Percentiles rank a stretch among this genome's conserved stretches.
These are phyloP conservation scores for Onthophagus taurus DNA, from an alignment of 1,140 invertebrate genomes.

Conservation along the genomic window DNA sequence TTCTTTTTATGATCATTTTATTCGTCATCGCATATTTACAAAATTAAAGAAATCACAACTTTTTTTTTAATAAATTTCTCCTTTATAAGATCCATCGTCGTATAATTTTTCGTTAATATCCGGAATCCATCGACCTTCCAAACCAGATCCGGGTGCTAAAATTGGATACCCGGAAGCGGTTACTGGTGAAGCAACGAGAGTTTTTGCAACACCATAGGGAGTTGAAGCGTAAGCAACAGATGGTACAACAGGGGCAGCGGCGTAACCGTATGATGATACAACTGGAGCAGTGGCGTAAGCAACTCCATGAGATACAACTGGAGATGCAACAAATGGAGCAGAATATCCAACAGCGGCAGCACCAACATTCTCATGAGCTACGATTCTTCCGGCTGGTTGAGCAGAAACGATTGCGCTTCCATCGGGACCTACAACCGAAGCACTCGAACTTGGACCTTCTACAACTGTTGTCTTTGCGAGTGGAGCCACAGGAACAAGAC, in stretches of 20 bases:
- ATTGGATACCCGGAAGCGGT: conserved; percentile 7
- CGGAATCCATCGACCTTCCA: conserved; percentile 29
- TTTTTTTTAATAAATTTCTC: conserved; percentile 8
- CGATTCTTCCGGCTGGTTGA: conserved; percentile 12
- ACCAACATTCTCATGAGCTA: conserved; percentile 15
- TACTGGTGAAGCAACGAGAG: conserved; percentile 1
- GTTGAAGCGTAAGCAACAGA: not conserved
- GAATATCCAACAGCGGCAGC: conserved; percentile 4
- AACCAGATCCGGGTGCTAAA: conserved; percentile 22
- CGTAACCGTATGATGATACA: conserved; percentile 10
- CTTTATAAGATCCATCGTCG: conserved; percentile 32
- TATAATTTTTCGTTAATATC: conserved; percentile 27
- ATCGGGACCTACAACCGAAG: conserved; percentile 17
- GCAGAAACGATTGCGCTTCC: conserved; percentile 17
- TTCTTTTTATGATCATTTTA: not conserved
- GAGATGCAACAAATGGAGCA: conserved; percentile 11
- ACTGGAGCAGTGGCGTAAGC: conserved; percentile 11
- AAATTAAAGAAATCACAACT: not conserved
- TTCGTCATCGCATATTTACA: not conserved
- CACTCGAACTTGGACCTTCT: conserved; percentile 17
- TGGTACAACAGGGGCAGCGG: conserved; percentile 11
- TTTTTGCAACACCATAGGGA: not conserved
- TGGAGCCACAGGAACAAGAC: not conserved
- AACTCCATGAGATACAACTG: conserved; percentile 5
- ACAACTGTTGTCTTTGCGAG: conserved; percentile 12